A percentile compares a stretch with the other conserved stretches of the same genome.
Evolutionary conservation across 2,888 invertebrate species (phyloP).

Genomic region (Dynastes maya): DNA sequence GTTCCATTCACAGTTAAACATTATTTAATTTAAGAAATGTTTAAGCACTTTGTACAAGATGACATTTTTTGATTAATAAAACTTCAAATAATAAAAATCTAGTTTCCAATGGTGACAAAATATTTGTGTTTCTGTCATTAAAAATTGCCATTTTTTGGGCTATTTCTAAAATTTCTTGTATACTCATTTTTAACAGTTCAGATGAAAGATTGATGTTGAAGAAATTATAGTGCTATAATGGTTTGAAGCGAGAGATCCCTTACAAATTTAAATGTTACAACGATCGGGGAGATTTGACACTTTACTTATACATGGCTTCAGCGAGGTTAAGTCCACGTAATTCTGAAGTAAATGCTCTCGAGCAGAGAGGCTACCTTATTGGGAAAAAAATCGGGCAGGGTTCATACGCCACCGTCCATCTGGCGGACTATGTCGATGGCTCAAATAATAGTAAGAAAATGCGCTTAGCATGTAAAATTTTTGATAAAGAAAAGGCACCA

Average conservation of each 20-base stretch:
- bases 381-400: conserved; percentile 93
- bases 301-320: conserved; percentile 73
- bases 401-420: conserved; percentile 91
- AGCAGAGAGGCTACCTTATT: conserved; percentile 87
- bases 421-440: conserved; percentile 86
- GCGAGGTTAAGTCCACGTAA: conserved; percentile 83
- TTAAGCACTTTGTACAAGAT: conserved; percentile 21
- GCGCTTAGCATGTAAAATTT: conserved; percentile 91
- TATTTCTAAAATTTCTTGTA: conserved; percentile 54
- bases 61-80: conserved; percentile 48
- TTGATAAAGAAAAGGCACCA: conserved; percentile 91
- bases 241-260: conserved; percentile 52
- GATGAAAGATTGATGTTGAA: conserved; percentile 47
- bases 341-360: conserved; percentile 89
- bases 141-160: conserved; percentile 54
- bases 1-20: neutral
- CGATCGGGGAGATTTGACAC: conserved; percentile 50
- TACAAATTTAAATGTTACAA: conserved; percentile 53
- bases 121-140: conserved; percentile 57
- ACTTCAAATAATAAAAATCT: conserved; percentile 52
- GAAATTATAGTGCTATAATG: conserved; percentile 54
- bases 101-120: conserved; percentile 57
- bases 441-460: conserved; percentile 81
- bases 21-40: neutral
- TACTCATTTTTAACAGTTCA: conserved; percentile 52